Evolutionary conservation across 2,888 invertebrate genomes (phyloP).

Genomic region (Drosophila hawaiiensis): DNA sequence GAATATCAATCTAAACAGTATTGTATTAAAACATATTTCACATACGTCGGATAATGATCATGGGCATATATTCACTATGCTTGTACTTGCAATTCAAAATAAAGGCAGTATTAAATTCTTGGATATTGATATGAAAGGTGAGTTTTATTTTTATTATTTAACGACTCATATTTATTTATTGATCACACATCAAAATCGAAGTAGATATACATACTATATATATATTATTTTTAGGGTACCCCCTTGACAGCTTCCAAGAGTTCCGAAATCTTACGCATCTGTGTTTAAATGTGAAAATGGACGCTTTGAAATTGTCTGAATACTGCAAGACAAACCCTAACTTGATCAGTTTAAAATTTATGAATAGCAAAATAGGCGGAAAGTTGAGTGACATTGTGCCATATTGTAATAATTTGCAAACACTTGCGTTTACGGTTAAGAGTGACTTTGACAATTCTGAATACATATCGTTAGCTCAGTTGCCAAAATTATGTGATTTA

Average conservation of each 20-base stretch:
- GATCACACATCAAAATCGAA: too few species aligned
- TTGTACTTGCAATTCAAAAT: neutral
- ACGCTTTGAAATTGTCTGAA: neutral
- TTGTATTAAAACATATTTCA: neutral
- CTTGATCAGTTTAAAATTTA: neutral
- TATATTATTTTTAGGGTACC: neutral
- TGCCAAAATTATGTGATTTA: neutral
- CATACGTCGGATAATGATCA: neutral
- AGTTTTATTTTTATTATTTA: neutral
- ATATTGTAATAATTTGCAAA: neutral
- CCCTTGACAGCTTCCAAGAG: neutral
- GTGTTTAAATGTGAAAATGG: neutral
- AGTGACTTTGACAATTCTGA: neutral
- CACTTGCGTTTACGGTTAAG: neutral
- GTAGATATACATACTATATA: neutral
- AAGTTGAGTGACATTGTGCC: slow-evolving; percentile 1
- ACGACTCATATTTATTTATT: neutral
- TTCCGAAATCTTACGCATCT: neutral
- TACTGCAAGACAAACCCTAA: neutral
- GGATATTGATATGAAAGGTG: neutral
- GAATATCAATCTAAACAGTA: neutral
- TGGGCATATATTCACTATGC: neutral
- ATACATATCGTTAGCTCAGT: neutral
- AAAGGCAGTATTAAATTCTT: neutral
- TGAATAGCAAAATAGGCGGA: neutral